phyloP scores from a whole-genome alignment of 2,888 invertebrate species.

The Phengaris arion region DNA sequence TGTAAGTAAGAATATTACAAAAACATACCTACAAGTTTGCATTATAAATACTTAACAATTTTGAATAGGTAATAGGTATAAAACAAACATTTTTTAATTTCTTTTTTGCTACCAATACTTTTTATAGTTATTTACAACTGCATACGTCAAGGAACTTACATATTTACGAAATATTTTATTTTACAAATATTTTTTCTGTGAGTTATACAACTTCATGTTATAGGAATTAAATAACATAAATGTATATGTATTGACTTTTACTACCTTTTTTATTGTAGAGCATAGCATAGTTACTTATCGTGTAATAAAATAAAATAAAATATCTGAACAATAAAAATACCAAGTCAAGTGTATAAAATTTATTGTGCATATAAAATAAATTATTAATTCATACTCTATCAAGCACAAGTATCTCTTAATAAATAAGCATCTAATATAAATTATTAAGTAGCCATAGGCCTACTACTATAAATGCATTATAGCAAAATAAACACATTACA shows the following conservation, averaged over 20 bases:
- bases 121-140: slow-evolving; percentile 16
- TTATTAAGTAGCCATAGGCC: slow-evolving; percentile 14
- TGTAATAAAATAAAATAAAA: background rate
- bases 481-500: slow-evolving; percentile 56
- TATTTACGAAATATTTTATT: slow-evolving; percentile 22
- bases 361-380: slow-evolving; percentile 38
- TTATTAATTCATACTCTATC: slow-evolving; percentile 33
- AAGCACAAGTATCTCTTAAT: slow-evolving; percentile 36
- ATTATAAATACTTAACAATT: background rate
- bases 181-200: slow-evolving; percentile 14
- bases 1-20: no score
- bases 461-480: slow-evolving; percentile 23
- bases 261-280: background rate
- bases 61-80: background rate
- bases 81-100: slow-evolving; percentile 1
- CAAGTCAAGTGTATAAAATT: slow-evolving; percentile 37
- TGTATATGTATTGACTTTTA: background rate
- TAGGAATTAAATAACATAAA: background rate
- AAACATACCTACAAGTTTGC: background rate
- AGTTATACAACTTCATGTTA: background rate
- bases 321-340: slow-evolving; percentile 29
- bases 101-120: slow-evolving; percentile 16
- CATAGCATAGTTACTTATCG: background rate
- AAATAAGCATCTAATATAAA: slow-evolving; percentile 39
- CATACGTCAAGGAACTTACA: background rate